phyloP scores from a whole-genome alignment of 2,113 vertebrate species.

The Melanerpes aurifrons region DNA sequence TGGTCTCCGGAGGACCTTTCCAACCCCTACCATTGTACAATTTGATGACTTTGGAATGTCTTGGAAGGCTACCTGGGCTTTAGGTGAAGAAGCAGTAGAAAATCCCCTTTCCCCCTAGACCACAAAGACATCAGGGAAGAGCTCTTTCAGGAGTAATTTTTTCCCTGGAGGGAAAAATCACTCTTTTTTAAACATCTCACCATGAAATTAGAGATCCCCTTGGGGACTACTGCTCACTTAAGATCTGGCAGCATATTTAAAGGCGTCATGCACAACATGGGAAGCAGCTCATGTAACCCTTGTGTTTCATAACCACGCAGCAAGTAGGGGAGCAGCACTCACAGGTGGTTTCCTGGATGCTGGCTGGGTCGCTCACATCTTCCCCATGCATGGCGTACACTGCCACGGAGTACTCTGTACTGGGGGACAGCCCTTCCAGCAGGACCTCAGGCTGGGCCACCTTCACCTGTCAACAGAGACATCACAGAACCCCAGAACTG shows the following conservation, averaged over 20 bases:
- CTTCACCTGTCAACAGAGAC: conserved; percentile 79
- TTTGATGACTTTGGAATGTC: background rate
- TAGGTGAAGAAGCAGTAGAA: background rate
- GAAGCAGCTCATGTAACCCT: background rate
- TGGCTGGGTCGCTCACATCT: conserved; percentile 88
- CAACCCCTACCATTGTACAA: no score
- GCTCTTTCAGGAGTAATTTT: background rate
- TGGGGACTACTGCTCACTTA: background rate
- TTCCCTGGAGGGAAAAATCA: background rate
- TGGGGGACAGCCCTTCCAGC: conserved; percentile 80
- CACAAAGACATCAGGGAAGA: background rate
- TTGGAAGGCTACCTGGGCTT: background rate
- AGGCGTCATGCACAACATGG: background rate
- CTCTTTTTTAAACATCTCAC: background rate
- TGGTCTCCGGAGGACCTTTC: no score
- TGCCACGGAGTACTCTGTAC: conserved; percentile 84
- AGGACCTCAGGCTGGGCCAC: conserved; percentile 82
- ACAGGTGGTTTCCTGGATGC: conserved; percentile 85
- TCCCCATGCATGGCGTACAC: conserved; percentile 88
- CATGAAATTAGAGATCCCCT: background rate
- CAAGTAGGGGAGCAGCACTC: conserved; percentile 44
- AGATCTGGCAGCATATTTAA: background rate
- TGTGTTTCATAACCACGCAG: background rate
- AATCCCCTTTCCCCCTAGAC: background rate
- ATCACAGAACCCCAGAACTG: no score